Evolutionary conservation across 2,888 invertebrate genomes (phyloP).

Genomic region (Prosapia bicincta): DNA sequence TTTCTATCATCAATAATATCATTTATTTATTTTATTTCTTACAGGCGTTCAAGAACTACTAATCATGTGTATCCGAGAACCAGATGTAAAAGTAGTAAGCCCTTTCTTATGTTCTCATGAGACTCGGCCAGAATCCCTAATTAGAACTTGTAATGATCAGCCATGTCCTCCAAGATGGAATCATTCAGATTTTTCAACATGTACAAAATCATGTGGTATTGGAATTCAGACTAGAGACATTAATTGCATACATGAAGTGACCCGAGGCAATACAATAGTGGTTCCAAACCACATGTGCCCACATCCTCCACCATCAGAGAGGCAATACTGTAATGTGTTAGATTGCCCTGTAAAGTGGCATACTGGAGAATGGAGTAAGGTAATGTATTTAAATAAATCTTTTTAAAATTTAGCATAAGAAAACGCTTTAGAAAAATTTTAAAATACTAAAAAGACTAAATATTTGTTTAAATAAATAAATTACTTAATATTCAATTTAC

Average conservation of each 20-base stretch:
- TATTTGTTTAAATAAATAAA: too few relatives aligned
- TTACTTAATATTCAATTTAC: not conserved
- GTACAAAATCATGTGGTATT: conserved; percentile 91
- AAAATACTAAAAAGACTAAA: too few relatives aligned
- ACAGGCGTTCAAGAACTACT: conserved; percentile 72
- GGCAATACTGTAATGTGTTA: conserved; percentile 87
- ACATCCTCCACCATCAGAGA: conserved; percentile 82
- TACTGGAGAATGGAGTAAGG: conserved; percentile 78
- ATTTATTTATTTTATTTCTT: too few relatives aligned
- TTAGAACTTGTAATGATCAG: conserved; percentile 89
- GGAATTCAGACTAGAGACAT: conserved; percentile 91
- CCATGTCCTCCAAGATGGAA: conserved; percentile 89
- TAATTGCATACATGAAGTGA: conserved; percentile 82
- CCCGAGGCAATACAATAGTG: conserved; percentile 82
- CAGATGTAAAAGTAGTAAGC: conserved; percentile 81
- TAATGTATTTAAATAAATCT: conserved; percentile 43
- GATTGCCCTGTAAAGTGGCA: conserved; percentile 93
- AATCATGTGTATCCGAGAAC: conserved; percentile 83
- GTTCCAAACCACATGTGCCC: conserved; percentile 94
- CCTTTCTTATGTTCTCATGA: conserved; percentile 84
- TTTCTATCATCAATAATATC: too few relatives aligned
- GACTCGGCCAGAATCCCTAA: conserved; percentile 83
- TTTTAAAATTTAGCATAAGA: too few relatives aligned
- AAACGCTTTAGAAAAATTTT: too few relatives aligned
- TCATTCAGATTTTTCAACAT: conserved; percentile 59